Evolutionary conservation across 2,113 vertebrate genomes (phyloP).

Genomic region (Loxodonta africana): DNA sequence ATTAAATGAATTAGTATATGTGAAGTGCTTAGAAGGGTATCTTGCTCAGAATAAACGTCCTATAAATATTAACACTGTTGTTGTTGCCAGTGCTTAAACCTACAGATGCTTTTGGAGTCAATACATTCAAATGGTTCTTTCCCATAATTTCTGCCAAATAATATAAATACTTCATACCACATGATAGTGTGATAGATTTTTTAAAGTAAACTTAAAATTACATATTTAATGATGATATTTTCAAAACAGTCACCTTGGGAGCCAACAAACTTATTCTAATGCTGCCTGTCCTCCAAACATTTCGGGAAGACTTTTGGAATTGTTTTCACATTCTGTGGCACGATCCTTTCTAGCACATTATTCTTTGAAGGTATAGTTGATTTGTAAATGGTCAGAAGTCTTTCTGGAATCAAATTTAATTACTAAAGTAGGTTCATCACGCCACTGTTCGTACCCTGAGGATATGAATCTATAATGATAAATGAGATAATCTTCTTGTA

Average conservation of each 20-base stretch:
- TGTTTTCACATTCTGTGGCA: not conserved
- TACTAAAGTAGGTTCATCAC: constrained; percentile 28
- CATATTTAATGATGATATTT: not conserved
- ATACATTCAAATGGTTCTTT: constrained; percentile 35
- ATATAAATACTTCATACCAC: not conserved
- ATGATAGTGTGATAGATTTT: not conserved
- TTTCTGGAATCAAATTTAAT: constrained; percentile 35
- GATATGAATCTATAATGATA: not conserved
- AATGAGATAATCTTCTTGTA: not conserved
- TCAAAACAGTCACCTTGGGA: not conserved
- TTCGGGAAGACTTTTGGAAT: constrained; percentile 48
- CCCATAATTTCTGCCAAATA: constrained; percentile 5
- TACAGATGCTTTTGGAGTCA: constrained; percentile 6
- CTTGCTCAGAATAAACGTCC: not conserved
- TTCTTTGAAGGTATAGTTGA: not conserved
- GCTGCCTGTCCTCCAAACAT: not conserved
- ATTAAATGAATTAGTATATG: not conserved
- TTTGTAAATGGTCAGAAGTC: constrained; percentile 25
- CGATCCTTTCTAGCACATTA: not conserved
- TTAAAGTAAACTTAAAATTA: constrained; percentile 29
- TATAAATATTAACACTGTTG: not conserved
- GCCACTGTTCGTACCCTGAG: not conserved
- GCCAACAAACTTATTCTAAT: not conserved
- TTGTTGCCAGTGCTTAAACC: not conserved
- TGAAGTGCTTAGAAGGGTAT: not conserved